These are phyloP conservation scores for Melinopterus prodromus DNA, from an alignment of 2,888 invertebrate species.

Conservation along the genomic window DNA sequence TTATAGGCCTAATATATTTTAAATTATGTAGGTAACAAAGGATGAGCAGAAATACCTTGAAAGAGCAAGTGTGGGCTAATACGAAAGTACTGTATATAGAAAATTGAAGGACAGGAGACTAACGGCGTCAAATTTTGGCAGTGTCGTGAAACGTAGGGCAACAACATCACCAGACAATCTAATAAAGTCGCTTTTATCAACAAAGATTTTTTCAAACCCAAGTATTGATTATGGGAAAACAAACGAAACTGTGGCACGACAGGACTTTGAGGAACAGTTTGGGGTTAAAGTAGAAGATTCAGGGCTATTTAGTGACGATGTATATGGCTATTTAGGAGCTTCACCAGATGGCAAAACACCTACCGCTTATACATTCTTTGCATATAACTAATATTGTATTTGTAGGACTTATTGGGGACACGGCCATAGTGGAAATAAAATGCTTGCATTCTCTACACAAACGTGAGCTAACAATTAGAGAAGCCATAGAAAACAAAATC, in stretches of 20 bases:
- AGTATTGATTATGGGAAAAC: slow-evolving; percentile 26
- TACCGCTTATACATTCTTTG: no score
- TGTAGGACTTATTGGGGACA: slow-evolving; percentile 25
- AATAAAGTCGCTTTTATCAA: slow-evolving; percentile 29
- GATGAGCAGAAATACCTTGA: no score
- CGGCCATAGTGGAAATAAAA: slow-evolving; percentile 31
- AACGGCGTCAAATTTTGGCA: slow-evolving; percentile 34
- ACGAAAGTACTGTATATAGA: slow-evolving; percentile 20
- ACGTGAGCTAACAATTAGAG: neutral
- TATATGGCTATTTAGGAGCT: slow-evolving; percentile 22
- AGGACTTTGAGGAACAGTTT: neutral
- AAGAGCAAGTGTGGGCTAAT: no score
- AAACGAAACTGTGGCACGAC: neutral
- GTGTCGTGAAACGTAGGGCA: slow-evolving; percentile 20
- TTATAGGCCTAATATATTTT: no score
- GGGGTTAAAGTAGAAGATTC: neutral
- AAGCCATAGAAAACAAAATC: slow-evolving; percentile 5
- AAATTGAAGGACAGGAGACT: slow-evolving; percentile 29
- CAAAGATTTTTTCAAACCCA: neutral
- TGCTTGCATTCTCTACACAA: slow-evolving; percentile 26
- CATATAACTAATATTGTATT: neutral
- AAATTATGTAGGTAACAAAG: no score
- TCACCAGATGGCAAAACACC: neutral
- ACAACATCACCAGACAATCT: slow-evolving; percentile 30
- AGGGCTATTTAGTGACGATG: slow-evolving; percentile 21